Evolutionary conservation across 2,113 vertebrate genomes (phyloP).

Genomic region (Chaenogobius annularis): DNA sequence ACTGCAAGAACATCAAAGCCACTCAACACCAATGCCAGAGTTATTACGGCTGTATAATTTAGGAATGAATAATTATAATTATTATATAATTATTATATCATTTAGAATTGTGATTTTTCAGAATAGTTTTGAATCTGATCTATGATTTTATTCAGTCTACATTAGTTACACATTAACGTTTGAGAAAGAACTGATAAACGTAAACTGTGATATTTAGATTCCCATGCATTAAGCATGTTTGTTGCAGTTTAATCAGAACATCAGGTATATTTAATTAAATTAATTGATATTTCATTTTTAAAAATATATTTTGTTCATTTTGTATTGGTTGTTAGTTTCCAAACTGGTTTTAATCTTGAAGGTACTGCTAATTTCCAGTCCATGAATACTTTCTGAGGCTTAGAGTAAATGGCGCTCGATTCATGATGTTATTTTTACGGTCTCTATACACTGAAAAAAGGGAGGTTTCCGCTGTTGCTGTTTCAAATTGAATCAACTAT

Average conservation of each 20-base stretch:
- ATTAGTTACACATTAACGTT: no score
- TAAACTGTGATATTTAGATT: neutral
- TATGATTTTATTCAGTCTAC: neutral
- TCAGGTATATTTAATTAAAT: neutral
- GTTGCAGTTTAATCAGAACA: neutral
- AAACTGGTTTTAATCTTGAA: conserved; percentile 34
- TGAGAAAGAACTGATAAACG: no score
- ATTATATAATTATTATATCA: no score
- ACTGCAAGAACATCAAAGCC: neutral
- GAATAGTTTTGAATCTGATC: neutral
- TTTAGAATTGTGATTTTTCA: neutral
- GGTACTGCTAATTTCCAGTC: conserved; percentile 58
- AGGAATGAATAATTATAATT: no score
- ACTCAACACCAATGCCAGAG: neutral
- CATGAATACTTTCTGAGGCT: conserved; percentile 57
- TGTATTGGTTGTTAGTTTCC: neutral
- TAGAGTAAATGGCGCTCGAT: conserved; percentile 52
- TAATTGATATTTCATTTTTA: neutral
- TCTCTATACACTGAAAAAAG: conserved; percentile 26
- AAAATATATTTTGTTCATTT: no score
- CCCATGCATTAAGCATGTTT: neutral
- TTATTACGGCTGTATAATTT: neutral
- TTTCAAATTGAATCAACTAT: conserved; percentile 5
- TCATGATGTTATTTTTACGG: conserved; percentile 38
- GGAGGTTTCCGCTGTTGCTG: conserved; percentile 37